These are phyloP conservation scores for Hemitrygon akajei DNA, from an alignment of 2,797 vertebrate genomes.

Conservation along the genomic window DNA sequence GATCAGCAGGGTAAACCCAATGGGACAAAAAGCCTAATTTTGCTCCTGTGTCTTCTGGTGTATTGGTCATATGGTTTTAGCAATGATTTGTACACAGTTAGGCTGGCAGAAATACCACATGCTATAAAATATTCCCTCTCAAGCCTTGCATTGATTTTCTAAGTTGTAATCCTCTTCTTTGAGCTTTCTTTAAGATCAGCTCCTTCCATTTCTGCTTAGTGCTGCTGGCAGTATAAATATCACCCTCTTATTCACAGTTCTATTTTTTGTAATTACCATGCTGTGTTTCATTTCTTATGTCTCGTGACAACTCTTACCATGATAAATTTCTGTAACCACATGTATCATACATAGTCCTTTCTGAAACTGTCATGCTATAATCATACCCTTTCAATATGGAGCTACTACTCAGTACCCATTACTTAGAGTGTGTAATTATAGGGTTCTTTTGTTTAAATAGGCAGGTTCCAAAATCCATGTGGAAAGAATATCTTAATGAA, in stretches of 20 bases:
- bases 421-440: neutral
- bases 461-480: neutral
- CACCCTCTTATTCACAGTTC: conserved; percentile 7
- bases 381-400: neutral
- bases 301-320: neutral
- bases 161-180: neutral
- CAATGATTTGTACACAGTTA: neutral
- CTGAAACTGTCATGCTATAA: neutral
- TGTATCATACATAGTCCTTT: neutral
- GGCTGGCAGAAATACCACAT: neutral
- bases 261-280: neutral
- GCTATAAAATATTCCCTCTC: neutral
- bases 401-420: neutral
- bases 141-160: neutral
- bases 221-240: neutral
- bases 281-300: neutral
- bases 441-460: neutral
- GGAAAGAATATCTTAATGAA: neutral
- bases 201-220: neutral
- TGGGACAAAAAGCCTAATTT: no score
- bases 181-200: neutral
- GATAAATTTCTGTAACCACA: neutral
- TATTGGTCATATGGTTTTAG: neutral
- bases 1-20: no score
- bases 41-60: no score